Evolutionary conservation across 2,797 vertebrate species (phyloP).

Genomic region (Argentina silus): DNA sequence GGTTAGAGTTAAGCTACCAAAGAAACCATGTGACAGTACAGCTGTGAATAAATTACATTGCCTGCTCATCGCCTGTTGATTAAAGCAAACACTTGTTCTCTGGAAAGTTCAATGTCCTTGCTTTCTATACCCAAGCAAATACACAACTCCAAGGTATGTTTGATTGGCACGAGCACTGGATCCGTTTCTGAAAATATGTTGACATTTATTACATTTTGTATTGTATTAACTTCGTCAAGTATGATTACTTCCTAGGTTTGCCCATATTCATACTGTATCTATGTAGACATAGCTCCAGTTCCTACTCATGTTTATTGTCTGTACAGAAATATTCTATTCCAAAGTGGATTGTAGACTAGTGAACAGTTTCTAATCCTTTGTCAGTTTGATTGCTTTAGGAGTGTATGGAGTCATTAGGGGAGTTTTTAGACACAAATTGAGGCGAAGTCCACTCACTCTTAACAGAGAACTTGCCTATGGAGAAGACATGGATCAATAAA

Average conservation of each 20-base stretch:
- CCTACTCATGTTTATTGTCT: not conserved
- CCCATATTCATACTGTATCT: not conserved
- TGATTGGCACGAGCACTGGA: not conserved
- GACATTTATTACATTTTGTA: not conserved
- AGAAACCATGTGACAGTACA: not conserved
- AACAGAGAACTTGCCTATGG: constrained; percentile 40
- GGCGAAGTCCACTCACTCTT: constrained; percentile 50
- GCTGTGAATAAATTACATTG: not conserved
- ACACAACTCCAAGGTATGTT: not conserved
- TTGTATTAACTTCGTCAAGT: not conserved
- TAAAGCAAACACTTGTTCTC: not conserved
- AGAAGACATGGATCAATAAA: constrained; percentile 61
- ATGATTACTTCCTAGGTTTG: not conserved
- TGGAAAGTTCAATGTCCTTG: not conserved
- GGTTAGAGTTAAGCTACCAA: not conserved
- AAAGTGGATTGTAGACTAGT: constrained; percentile 23
- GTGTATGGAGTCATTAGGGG: constrained; percentile 27
- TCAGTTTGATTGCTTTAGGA: constrained; percentile 45
- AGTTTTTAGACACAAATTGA: constrained; percentile 50
- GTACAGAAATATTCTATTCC: constrained; percentile 18
- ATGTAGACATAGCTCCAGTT: not conserved
- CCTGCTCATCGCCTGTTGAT: not conserved
- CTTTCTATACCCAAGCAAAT: not conserved
- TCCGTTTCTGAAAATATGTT: not conserved
- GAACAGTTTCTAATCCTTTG: constrained; percentile 45